phyloP scores from a whole-genome alignment of 2,888 invertebrate genomes.

The Cephus spinipes region DNA sequence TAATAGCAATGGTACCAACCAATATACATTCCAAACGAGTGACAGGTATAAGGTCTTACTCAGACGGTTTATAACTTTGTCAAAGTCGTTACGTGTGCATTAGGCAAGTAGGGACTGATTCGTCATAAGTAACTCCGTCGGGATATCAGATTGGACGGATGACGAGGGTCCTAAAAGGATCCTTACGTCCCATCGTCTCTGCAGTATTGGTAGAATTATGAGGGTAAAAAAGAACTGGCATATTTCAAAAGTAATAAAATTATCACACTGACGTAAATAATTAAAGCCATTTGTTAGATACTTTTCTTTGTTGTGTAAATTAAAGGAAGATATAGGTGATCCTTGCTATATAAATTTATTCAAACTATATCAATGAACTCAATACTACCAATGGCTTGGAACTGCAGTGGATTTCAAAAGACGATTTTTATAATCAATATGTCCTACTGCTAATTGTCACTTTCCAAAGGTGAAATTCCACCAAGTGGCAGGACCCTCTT shows the following conservation, averaged over 20 bases:
- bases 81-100: not conserved
- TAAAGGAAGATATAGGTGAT: not conserved
- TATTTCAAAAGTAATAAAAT: not conserved
- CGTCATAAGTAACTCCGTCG: not conserved
- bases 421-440: not conserved
- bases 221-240: not conserved
- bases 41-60: not conserved
- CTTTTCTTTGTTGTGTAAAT: not conserved
- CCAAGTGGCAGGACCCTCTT: not conserved
- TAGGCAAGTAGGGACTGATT: not conserved
- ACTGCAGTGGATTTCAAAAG: not conserved
- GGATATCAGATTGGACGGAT: not conserved
- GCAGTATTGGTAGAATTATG: not conserved
- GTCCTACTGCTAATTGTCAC: not conserved
- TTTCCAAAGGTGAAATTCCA: not conserved
- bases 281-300: not conserved
- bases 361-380: not conserved
- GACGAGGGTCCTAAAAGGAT: not conserved
- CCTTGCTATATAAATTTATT: too few relatives aligned
- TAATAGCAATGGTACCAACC: not conserved
- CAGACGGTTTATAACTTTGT: not conserved
- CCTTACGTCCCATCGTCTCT: not conserved
- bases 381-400: not conserved
- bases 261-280: not conserved
- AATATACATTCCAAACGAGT: not conserved